A percentile compares a stretch with the other conserved stretches of the same genome.
These are phyloP conservation scores for Conistra vaccinii DNA, from an alignment of 2,888 invertebrate species.

Conservation along the genomic window DNA sequence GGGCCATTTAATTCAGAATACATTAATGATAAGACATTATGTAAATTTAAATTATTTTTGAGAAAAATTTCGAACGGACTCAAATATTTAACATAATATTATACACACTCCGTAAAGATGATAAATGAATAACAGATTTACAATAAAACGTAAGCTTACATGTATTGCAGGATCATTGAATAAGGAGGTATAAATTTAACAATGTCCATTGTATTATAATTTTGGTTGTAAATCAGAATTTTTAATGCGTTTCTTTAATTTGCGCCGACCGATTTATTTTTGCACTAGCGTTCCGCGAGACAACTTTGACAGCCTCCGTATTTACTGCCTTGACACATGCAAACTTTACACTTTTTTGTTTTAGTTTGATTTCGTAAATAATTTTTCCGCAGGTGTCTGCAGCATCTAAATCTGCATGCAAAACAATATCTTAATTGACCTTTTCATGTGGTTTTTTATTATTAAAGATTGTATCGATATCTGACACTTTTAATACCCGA, in stretches of 20 bases:
- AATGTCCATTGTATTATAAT: conserved; percentile 85
- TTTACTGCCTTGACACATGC: conserved; percentile 74
- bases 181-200: conserved; percentile 78
- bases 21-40: conserved; percentile 75
- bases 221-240: conserved; percentile 82
- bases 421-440: conserved; percentile 40
- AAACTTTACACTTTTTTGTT: conserved; percentile 52
- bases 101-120: conserved; percentile 65
- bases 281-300: conserved; percentile 73
- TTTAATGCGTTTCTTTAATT: conserved; percentile 82
- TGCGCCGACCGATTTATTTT: conserved; percentile 78
- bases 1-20: conserved; percentile 73
- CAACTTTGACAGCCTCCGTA: conserved; percentile 72
- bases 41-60: conserved; percentile 70
- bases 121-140: conserved; percentile 69
- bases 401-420: conserved; percentile 32
- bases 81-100: conserved; percentile 67
- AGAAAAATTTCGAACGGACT: conserved; percentile 61
- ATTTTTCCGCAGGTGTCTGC: conserved; percentile 22
- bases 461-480: conserved; percentile 41
- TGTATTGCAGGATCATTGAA: conserved; percentile 77
- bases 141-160: conserved; percentile 74
- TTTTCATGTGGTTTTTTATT: conserved; percentile 50
- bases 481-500: conserved; percentile 41
- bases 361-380: conserved; percentile 45